Conservation (phyloP, 2,113 vertebrate genomes). For the Atrichornis clamosus region DNA sequence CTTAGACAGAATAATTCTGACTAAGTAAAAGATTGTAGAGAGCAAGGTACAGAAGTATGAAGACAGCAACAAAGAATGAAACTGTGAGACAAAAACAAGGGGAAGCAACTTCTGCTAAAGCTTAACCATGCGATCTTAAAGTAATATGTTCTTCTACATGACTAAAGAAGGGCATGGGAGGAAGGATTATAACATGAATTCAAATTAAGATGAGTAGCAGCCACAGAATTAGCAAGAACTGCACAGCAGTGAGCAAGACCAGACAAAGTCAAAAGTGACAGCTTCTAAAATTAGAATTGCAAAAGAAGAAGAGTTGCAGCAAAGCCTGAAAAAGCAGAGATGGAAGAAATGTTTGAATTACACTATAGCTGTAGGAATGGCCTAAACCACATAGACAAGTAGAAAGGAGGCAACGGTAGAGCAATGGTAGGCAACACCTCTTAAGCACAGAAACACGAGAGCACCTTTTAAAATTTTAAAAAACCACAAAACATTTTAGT, state of each 20-base stretch:
- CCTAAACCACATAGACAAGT: neutral
- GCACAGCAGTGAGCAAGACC: neutral
- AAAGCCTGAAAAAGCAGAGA: neutral
- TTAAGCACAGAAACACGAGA: neutral
- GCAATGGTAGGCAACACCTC: neutral
- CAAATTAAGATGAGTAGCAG: neutral
- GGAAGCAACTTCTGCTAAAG: neutral
- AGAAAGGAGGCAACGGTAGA: neutral
- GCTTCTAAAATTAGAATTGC: neutral
- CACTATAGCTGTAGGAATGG: neutral
- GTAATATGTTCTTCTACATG: neutral
- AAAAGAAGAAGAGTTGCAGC: neutral
- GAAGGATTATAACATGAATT: neutral
- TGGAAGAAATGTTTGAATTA: neutral
- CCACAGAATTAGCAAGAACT: neutral
- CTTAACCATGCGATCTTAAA: neutral
- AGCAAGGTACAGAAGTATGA: neutral
- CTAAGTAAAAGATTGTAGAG: neutral
- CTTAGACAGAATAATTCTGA: neutral
- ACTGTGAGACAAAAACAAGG: neutral
- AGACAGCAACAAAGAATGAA: rapidly evolving
- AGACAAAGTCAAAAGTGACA: neutral
- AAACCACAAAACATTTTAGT: neutral
- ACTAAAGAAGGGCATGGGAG: neutral
- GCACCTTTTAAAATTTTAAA: neutral